These are phyloP conservation scores for Gallinago undulata DNA, from an alignment of 2,113 vertebrate species.

Conservation along the genomic window DNA sequence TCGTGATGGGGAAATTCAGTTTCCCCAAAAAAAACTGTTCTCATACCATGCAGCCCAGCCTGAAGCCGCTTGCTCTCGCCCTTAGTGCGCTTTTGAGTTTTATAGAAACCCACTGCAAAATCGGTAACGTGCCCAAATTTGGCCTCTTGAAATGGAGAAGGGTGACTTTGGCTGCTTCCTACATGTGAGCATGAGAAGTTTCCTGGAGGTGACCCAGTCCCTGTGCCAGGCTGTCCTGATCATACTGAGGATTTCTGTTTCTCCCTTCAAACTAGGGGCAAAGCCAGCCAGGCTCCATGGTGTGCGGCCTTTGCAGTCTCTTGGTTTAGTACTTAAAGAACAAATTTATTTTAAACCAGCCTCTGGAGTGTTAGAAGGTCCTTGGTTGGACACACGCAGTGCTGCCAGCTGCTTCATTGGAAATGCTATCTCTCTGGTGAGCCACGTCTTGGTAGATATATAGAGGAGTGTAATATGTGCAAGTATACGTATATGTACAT, in stretches of 20 bases:
- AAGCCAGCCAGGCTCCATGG: accelerated
- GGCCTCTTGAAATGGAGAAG: neutral
- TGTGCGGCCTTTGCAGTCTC: accelerated
- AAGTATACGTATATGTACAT: too few relatives aligned
- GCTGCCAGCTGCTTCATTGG: neutral
- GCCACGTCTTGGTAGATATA: accelerated
- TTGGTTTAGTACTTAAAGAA: neutral
- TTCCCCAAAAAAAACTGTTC: neutral
- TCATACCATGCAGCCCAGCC: neutral
- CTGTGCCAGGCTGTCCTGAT: neutral
- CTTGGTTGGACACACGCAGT: accelerated
- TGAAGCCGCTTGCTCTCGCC: neutral
- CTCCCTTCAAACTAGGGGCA: neutral
- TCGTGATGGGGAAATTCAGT: neutral
- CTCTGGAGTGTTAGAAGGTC: neutral
- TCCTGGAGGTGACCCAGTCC: neutral
- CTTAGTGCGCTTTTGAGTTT: neutral
- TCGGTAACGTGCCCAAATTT: neutral
- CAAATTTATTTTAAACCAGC: neutral
- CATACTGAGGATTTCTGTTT: neutral
- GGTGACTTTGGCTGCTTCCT: neutral
- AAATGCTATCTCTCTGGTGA: neutral
- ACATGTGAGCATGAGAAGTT: accelerated
- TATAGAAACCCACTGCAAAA: neutral
- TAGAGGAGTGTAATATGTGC: neutral